Evolutionary conservation across 1,140 invertebrate species (phyloP), one percentile per base, ranked within the genome.

Genomic region (Zelostemma sp.): DNA sequence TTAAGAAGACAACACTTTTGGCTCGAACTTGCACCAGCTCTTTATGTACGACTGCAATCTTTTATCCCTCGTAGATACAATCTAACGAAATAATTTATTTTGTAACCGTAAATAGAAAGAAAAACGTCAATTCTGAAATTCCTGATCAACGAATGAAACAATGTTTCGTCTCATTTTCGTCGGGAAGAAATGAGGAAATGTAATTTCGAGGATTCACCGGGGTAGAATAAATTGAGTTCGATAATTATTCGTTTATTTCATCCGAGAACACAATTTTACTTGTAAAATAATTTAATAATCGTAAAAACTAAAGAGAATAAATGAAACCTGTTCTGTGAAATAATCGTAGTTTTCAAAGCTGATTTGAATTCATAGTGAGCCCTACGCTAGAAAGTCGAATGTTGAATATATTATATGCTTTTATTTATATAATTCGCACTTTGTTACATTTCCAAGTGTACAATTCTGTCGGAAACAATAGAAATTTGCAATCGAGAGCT

Each of bases 1-100:
- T 78, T 78, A 76, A 72, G 67, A 65, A 59, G 70, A 65, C 58
- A 72, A 66, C 68, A 76, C 68, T 65, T 55, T 68, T 68, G 55
- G 55, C 48, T 31, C 21, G 25, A 33, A 48, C 35, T 38, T 11
- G 28, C 28, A 11, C 28, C 28, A 11, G 11, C 35, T 38, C 35
- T 2, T 38, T 12, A 38, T 11, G 35, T 11, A 12, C 9, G 35
- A 11, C 28, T 11, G 28, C 11, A 31, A 38, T 11, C 35, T 38
- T 11, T 12, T 38, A 11, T 31, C 5, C 5, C 11, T 31, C 11
- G 11, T 31, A 31, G 5, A 31, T 31, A 6, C 28, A 6, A 6
- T 31, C 5, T 11, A 31, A 31, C 11, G 5, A 31, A 31, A 31
- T 31, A 31, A 31, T 31, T 31, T n/a, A n/a, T n/a, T n/a, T n/a